Percentiles rank a stretch among this genome's conserved stretches.
Conservation (phyloP, 2,113 vertebrate species). For the Neodon shergylaensis region DNA sequence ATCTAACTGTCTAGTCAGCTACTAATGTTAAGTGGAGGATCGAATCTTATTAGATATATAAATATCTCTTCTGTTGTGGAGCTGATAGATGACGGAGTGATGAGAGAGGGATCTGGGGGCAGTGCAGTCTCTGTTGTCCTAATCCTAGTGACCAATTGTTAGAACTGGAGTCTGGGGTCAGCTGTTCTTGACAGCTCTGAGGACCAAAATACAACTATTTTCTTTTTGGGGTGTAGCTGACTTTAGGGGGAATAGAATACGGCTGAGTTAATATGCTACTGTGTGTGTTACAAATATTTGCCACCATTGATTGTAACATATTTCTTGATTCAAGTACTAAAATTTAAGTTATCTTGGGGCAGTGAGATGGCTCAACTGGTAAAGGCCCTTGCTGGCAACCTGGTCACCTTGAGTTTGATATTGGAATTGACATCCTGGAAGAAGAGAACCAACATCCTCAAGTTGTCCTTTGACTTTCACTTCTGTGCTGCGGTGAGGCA, state of each 20-base stretch:
- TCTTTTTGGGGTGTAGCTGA: not conserved
- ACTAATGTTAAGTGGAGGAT: not conserved
- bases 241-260: not conserved
- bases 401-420: not conserved
- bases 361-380: not conserved
- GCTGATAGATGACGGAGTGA: not conserved
- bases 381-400: not conserved
- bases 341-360: not conserved
- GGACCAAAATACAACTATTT: not conserved
- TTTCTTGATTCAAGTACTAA: constrained; percentile 18
- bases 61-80: not conserved
- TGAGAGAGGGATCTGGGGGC: not conserved
- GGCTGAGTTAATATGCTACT: not conserved
- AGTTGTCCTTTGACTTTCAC: not conserved
- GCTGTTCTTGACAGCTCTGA: not conserved
- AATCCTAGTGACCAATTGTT: not conserved
- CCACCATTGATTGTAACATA: constrained; percentile 10
- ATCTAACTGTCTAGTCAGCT: not conserved
- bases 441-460: not conserved
- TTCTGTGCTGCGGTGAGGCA: not conserved
- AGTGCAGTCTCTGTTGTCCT: not conserved
- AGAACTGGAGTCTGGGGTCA: not conserved
- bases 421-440: too few species aligned
- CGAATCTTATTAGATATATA: not conserved
- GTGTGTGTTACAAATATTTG: not conserved